Base-by-base conservation (phyloP, 2,113 vertebrate species). In the Mesembrinibis cayennensis region DNA sequence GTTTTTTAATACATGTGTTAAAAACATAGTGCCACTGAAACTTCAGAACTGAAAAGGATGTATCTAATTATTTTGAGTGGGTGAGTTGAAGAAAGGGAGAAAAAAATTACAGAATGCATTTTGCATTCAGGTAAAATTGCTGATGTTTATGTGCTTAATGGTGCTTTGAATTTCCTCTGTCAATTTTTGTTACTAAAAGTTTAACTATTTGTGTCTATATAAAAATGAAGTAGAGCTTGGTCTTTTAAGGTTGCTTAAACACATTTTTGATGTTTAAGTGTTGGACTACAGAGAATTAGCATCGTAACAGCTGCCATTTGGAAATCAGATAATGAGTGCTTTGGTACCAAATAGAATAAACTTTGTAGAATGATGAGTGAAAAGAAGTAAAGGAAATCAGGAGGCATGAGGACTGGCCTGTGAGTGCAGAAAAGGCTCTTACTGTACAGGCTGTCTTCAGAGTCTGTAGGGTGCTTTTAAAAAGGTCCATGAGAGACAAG, bases 41-140 rank as follows among this genome's bases (percentile, higher is more conserved):
- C 44, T 93, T 91, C 15, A 65, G 44, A 62, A 91, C 3, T 88
- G 45, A 88, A 83, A 93, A 74, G 10, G 9, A 21, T 82, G 10
- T 89, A 65, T 88, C 53, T 91, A 95, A 94, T 90, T 94, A 95
- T 25, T 61, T 72, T 87, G 49, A 87, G 92, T 86, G 82, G 71
- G 34, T 76, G 67, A 94, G 27, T 19, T 82, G 70, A 95, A 89
- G 58, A 94, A 87, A 50, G 16, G 36, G 10, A 8, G 25, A 49
- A 74, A 92, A 90, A 93, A 80, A 72, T 10, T 56, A 47, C 12
- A 49, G n/a, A 88, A 90, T 38, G 10, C 14, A 44, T 91, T 93
- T 86, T 85, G 8, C 23, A 78, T 93, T 85, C 74, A 78, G 45
- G 67, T 53, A 93, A 93, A 95, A 86, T 81, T n/a, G 34, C 40